These are phyloP conservation scores for Channallabes apus DNA, from an alignment of 2,797 vertebrate species.

Conservation along the genomic window DNA sequence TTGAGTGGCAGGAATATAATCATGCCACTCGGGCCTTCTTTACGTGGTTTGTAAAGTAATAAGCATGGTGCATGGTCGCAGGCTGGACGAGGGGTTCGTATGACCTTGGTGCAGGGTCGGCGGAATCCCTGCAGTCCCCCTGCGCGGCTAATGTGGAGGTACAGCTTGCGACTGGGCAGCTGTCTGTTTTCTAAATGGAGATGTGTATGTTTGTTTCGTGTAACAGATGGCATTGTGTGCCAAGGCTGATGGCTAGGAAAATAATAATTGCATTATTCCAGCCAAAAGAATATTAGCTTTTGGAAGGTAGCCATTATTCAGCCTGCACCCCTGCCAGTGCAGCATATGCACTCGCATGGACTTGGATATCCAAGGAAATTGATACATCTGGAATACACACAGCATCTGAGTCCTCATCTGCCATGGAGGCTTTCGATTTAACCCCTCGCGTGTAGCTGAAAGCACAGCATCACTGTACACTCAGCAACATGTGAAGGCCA, in stretches of 20 bases:
- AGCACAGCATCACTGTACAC: conserved; percentile 34
- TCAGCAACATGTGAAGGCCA: conserved; percentile 40
- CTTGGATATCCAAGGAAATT: conserved; percentile 88
- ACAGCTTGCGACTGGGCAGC: conserved; percentile 67
- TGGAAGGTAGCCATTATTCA: conserved; percentile 66
- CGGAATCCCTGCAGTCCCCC: conserved; percentile 20
- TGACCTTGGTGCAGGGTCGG: conserved; percentile 51
- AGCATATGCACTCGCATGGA: conserved; percentile 90
- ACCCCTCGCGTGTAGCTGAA: conserved; percentile 70
- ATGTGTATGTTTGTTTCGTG: conserved; percentile 92
- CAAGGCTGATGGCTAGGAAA: conserved; percentile 98
- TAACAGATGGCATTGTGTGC: conserved; percentile 98
- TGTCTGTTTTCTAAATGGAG: conserved; percentile 96
- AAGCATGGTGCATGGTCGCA: conserved; percentile 24
- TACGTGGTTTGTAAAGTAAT: conserved; percentile 47
- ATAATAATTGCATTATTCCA: conserved; percentile 97
- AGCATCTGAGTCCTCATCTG: conserved; percentile 87
- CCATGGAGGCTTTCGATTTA: conserved; percentile 80
- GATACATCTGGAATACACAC: conserved; percentile 89
- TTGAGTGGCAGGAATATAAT: conserved; percentile 47
- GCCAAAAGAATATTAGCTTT: conserved; percentile 88
- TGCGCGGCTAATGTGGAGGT: conserved; percentile 39
- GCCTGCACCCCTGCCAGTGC: conserved; percentile 84
- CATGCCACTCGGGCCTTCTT: conserved; percentile 40
- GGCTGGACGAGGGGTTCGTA: conserved; percentile 30